A percentile compares a stretch with the other conserved stretches of the same genome.
These are phyloP conservation scores for Oligia fasciuncula DNA, from an alignment of 2,888 invertebrate genomes.

Conservation along the genomic window DNA sequence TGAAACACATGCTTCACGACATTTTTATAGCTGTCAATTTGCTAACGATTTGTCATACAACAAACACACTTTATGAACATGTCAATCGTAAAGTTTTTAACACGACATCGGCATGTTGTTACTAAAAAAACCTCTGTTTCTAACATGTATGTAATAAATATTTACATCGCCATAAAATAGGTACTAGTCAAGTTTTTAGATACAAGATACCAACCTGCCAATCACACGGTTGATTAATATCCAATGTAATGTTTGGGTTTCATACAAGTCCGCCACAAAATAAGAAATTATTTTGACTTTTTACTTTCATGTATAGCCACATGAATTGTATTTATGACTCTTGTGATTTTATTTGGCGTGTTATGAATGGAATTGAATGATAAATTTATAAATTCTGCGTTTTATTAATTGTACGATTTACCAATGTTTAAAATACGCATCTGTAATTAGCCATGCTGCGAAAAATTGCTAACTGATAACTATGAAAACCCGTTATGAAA, in stretches of 20 bases:
- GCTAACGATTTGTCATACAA: background rate
- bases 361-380: background rate
- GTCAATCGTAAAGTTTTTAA: conserved; percentile 12
- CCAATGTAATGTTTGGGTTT: conserved; percentile 56
- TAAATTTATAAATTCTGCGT: background rate
- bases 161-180: conserved; percentile 10
- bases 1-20: background rate
- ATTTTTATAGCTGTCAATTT: background rate
- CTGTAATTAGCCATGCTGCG: background rate
- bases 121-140: background rate
- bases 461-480: background rate
- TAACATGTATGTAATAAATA: conserved; percentile 6
- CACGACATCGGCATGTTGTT: conserved; percentile 9
- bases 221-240: conserved; percentile 68
- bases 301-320: background rate
- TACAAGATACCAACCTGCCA: conserved; percentile 9
- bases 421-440: background rate
- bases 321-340: background rate
- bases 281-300: conserved; percentile 11
- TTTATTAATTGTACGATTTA: background rate
- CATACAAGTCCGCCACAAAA: conserved; percentile 38
- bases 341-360: background rate
- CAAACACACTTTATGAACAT: background rate
- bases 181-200: background rate
- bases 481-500: background rate